phyloP scores from a whole-genome alignment of 2,113 vertebrate species.

The Gallinago paraguaiae region DNA sequence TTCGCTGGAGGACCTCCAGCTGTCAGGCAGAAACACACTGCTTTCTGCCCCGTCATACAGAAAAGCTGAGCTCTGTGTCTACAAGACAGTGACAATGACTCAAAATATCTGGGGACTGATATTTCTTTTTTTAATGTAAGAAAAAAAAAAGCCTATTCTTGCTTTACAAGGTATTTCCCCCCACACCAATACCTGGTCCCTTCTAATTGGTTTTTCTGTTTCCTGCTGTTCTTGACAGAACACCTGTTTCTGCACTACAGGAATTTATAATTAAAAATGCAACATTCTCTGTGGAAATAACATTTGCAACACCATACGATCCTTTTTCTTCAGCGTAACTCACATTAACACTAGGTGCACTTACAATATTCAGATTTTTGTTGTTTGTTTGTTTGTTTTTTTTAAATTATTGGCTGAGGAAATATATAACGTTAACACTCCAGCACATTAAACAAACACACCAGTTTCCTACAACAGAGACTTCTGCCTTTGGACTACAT shows the following conservation, averaged over 20 bases:
- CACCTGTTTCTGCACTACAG: not conserved
- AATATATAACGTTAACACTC: slow-evolving; percentile 5
- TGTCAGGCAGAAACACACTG: not conserved
- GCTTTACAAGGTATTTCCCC: not conserved
- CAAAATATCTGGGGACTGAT: not conserved
- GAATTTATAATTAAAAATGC: not conserved
- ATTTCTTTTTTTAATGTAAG: not conserved
- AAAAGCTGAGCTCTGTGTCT: not conserved
- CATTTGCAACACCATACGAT: not conserved
- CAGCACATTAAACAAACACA: slow-evolving; percentile 34
- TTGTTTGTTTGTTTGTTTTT: not conserved
- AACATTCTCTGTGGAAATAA: not conserved
- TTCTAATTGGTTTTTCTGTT: not conserved
- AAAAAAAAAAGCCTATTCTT: not conserved
- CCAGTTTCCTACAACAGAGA: slow-evolving; percentile 20
- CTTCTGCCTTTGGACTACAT: slow-evolving; percentile 19
- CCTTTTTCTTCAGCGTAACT: slow-evolving; percentile 8
- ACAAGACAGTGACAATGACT: not conserved
- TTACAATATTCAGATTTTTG: not conserved
- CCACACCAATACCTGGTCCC: not conserved
- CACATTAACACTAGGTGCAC: slow-evolving; percentile 15
- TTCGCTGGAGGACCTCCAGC: not conserved
- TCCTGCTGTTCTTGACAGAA: not conserved
- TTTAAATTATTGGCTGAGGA: slow-evolving; percentile 6
- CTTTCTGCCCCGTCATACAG: not conserved